Evolutionary conservation across 2,888 invertebrate genomes (phyloP).

Genomic region (Tenthredo amoena): DNA sequence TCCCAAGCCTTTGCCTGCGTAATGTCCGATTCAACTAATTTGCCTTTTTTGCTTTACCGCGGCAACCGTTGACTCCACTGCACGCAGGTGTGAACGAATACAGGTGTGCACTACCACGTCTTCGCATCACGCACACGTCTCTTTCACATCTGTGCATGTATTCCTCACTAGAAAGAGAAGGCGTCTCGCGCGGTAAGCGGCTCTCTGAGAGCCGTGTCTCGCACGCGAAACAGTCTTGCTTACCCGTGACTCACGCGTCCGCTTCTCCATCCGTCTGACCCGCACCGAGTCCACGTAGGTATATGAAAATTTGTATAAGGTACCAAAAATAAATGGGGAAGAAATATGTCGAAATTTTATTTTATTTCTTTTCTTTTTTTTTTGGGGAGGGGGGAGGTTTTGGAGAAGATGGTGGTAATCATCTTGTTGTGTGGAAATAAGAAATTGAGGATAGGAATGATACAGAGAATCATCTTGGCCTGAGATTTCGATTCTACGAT

Average conservation of each 20-base stretch:
- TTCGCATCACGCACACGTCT: neutral
- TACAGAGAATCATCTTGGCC: neutral
- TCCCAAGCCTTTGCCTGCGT: slow-evolving; percentile 12
- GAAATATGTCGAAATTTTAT: neutral
- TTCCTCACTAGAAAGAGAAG: slow-evolving; percentile 10
- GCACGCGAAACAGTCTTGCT: slow-evolving; percentile 45
- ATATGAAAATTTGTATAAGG: neutral
- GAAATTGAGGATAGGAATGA: neutral
- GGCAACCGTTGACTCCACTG: slow-evolving; percentile 29
- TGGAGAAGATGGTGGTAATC: neutral
- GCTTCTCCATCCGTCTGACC: slow-evolving; percentile 27
- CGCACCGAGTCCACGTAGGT: slow-evolving; percentile 1
- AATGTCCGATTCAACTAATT: slow-evolving; percentile 41
- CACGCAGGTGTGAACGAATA: slow-evolving; percentile 32
- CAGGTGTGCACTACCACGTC: slow-evolving; percentile 27
- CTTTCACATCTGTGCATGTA: neutral
- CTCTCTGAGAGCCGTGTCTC: slow-evolving; percentile 38
- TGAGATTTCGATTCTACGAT: neutral
- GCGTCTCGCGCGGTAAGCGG: slow-evolving; percentile 36
- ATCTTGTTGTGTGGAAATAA: neutral
- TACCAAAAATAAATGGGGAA: neutral
- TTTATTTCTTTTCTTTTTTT: neutral
- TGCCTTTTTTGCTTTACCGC: slow-evolving; percentile 40
- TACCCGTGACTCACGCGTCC: slow-evolving; percentile 33
- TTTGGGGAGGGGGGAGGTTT: neutral